These are phyloP conservation scores for Dicentrarchus labrax DNA, from an alignment of 2,113 vertebrate species.

Conservation along the genomic window DNA sequence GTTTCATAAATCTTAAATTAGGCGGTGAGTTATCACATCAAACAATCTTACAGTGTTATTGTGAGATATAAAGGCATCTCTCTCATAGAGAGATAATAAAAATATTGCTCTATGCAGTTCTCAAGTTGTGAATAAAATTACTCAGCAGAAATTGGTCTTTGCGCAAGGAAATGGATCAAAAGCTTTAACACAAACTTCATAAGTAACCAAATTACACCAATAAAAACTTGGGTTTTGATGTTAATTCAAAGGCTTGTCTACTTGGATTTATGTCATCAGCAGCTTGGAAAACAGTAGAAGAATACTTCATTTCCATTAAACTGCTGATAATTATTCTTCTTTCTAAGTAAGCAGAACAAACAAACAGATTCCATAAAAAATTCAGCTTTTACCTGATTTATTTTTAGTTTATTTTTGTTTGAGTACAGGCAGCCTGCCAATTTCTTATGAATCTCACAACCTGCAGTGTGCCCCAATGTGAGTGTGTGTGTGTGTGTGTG, in stretches of 20 bases:
- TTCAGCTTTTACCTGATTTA: slow-evolving; percentile 29
- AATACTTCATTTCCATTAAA: slow-evolving; percentile 49
- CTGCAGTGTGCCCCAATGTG: neutral
- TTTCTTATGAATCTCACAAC: slow-evolving; percentile 45
- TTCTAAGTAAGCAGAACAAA: slow-evolving; percentile 42
- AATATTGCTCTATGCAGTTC: neutral
- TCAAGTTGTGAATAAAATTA: slow-evolving; percentile 27
- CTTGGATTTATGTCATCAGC: slow-evolving; percentile 31
- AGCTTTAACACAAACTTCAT: slow-evolving; percentile 3
- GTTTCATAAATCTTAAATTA: slow-evolving; percentile 14
- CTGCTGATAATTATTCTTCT: slow-evolving; percentile 38
- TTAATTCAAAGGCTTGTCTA: slow-evolving; percentile 38
- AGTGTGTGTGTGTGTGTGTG: neutral
- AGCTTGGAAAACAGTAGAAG: slow-evolving; percentile 13
- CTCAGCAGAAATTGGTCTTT: slow-evolving; percentile 20
- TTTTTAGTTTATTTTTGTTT: slow-evolving; percentile 47
- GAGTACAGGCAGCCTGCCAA: slow-evolving; percentile 37
- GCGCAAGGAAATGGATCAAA: slow-evolving; percentile 31
- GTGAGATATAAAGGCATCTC: slow-evolving; percentile 17
- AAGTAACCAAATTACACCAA: slow-evolving; percentile 41
- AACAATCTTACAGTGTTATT: slow-evolving; percentile 16
- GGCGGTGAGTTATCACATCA: slow-evolving; percentile 37
- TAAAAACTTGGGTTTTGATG: slow-evolving; percentile 33
- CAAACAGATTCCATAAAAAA: slow-evolving; percentile 42
- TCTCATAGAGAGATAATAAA: neutral